A percentile compares a stretch with the other conserved stretches of the same genome.
Evolutionary conservation across 2,113 vertebrate species (phyloP).

Genomic region (Talpa occidentalis): DNA sequence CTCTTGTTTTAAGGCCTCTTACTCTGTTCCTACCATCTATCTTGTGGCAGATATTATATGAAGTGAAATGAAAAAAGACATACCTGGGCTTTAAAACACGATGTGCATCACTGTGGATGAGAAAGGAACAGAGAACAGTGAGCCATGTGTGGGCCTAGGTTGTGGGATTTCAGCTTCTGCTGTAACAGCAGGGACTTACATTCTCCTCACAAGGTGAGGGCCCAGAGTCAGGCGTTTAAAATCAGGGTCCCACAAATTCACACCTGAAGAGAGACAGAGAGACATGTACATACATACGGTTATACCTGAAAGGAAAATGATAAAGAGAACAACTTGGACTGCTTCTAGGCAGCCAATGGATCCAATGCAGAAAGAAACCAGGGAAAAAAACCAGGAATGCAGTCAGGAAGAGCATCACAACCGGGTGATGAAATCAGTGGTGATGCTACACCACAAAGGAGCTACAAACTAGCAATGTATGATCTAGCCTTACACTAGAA

Average conservation of each 20-base stretch:
- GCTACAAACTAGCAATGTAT: neutral
- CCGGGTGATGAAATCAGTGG: neutral
- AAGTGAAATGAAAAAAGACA: neutral
- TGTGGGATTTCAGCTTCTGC: neutral
- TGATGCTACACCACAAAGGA: neutral
- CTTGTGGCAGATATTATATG: neutral
- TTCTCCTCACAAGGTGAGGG: neutral
- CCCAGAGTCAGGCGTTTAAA: neutral
- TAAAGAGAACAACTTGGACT: neutral
- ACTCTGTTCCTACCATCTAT: neutral
- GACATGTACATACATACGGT: neutral
- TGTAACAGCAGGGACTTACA: slow-evolving; percentile 1
- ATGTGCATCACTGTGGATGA: neutral
- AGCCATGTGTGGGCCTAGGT: neutral
- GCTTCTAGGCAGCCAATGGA: neutral
- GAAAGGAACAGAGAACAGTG: neutral
- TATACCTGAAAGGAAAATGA: neutral
- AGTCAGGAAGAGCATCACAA: neutral
- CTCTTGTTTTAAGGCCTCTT: neutral
- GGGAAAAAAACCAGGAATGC: neutral
- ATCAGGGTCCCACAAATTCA: neutral
- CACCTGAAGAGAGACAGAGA: neutral
- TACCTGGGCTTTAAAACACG: slow-evolving; percentile 16
- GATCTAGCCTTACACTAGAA: neutral
- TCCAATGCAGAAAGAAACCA: neutral